phyloP scores from a whole-genome alignment of 2,113 vertebrate genomes.

The Pygathrix nemaeus region DNA sequence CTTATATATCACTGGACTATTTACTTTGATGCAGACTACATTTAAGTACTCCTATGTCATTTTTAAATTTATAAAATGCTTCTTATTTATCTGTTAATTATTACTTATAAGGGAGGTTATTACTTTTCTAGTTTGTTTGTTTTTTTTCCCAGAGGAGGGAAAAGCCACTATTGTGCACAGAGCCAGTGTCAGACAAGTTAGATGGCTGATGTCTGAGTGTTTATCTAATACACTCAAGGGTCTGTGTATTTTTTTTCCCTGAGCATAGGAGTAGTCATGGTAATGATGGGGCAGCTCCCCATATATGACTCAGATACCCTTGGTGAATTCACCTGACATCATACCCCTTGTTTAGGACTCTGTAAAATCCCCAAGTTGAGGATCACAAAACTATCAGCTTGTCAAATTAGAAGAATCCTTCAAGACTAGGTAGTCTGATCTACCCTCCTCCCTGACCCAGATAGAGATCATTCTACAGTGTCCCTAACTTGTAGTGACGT shows the following conservation, averaged over 20 bases:
- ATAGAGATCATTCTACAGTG: background rate
- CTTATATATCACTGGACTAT: background rate
- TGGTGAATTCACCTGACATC: background rate
- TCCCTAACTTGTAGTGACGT: background rate
- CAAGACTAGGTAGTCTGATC: background rate
- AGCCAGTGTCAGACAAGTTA: background rate
- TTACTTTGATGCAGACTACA: conserved; percentile 7
- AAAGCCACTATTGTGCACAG: background rate
- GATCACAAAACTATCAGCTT: background rate
- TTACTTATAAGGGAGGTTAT: background rate
- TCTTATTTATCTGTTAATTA: background rate
- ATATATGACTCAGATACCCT: background rate
- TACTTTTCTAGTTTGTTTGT: background rate
- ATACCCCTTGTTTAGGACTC: background rate
- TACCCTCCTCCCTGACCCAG: background rate
- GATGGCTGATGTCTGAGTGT: background rate
- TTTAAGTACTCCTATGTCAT: conserved; percentile 17
- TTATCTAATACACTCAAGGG: background rate
- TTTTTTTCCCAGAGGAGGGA: background rate
- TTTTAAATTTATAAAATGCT: conserved; percentile 49
- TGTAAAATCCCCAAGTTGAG: background rate
- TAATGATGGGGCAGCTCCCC: background rate
- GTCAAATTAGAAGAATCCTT: background rate
- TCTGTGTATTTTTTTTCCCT: background rate
- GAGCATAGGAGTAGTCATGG: background rate